These are phyloP conservation scores for Psittacula cyanocephala DNA, from an alignment of 2,113 vertebrate species.

Conservation along the genomic window DNA sequence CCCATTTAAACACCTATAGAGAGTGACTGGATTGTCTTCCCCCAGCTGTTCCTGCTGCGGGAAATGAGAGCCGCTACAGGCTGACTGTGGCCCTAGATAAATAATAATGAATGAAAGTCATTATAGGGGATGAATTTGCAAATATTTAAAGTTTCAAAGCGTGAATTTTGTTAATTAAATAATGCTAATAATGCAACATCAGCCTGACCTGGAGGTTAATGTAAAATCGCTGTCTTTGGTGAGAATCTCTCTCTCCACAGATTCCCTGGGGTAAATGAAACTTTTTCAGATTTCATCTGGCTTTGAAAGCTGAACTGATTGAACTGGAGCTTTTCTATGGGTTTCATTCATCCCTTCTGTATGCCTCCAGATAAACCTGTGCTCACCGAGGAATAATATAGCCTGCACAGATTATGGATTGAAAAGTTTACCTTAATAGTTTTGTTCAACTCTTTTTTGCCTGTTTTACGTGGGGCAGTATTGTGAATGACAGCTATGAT, in stretches of 20 bases:
- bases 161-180: conserved; percentile 60
- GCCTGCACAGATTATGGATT: background rate
- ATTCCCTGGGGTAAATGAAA: conserved; percentile 39
- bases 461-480: background rate
- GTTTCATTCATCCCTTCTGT: background rate
- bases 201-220: conserved; percentile 52
- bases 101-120: conserved; percentile 60
- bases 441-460: background rate
- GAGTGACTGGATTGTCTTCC: conserved; percentile 37
- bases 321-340: conserved; percentile 1
- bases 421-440: background rate
- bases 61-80: conserved; percentile 28
- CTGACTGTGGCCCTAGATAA: conserved; percentile 21
- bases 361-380: background rate
- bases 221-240: background rate
- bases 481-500: background rate
- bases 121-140: conserved; percentile 49
- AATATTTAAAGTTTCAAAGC: conserved; percentile 63
- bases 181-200: conserved; percentile 19
- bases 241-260: conserved; percentile 27
- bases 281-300: conserved; percentile 1
- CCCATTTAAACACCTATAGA: conserved; percentile 41
- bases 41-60: background rate
- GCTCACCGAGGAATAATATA: background rate
- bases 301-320: conserved; percentile 38